Percentiles rank a stretch among this genome's conserved stretches.
These are phyloP conservation scores for Glaucopsyche alexis DNA, from an alignment of 2,888 invertebrate genomes.

Conservation along the genomic window DNA sequence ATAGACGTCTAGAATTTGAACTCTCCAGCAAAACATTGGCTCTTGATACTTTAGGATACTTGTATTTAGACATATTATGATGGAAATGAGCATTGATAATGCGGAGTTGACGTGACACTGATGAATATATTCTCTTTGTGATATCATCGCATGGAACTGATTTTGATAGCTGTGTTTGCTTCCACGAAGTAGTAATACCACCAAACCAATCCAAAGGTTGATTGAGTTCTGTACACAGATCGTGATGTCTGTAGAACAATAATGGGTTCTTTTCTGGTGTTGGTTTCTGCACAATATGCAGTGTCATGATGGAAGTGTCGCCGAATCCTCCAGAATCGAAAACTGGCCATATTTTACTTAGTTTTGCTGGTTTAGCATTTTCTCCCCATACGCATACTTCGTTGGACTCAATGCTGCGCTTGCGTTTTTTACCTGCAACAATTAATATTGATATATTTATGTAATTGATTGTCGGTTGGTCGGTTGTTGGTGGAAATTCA, in stretches of 20 bases:
- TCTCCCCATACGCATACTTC: constrained; percentile 61
- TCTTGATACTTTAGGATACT: constrained; percentile 69
- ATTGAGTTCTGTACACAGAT: constrained; percentile 43
- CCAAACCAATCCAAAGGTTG: constrained; percentile 57
- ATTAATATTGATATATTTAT: no score
- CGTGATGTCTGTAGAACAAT: constrained; percentile 48
- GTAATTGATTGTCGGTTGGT: no score
- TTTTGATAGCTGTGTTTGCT: constrained; percentile 57
- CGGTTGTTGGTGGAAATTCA: no score
- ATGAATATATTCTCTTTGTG: constrained; percentile 64
- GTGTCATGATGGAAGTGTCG: constrained; percentile 52
- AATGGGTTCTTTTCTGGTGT: constrained; percentile 54
- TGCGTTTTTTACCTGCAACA: constrained; percentile 69
- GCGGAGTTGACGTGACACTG: constrained; percentile 65
- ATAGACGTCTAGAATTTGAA: constrained; percentile 53
- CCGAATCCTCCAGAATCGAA: constrained; percentile 76
- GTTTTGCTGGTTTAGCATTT: constrained; percentile 59
- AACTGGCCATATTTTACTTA: constrained; percentile 73
- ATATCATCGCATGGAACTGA: constrained; percentile 59
- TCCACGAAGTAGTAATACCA: constrained; percentile 61
- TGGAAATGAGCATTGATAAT: constrained; percentile 71
- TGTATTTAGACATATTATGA: constrained; percentile 64
- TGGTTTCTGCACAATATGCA: constrained; percentile 54
- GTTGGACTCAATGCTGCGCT: constrained; percentile 54
- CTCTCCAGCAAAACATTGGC: constrained; percentile 68